These are phyloP conservation scores for Istiophorus platypterus DNA, from an alignment of 2,113 vertebrate species.

Conservation along the genomic window DNA sequence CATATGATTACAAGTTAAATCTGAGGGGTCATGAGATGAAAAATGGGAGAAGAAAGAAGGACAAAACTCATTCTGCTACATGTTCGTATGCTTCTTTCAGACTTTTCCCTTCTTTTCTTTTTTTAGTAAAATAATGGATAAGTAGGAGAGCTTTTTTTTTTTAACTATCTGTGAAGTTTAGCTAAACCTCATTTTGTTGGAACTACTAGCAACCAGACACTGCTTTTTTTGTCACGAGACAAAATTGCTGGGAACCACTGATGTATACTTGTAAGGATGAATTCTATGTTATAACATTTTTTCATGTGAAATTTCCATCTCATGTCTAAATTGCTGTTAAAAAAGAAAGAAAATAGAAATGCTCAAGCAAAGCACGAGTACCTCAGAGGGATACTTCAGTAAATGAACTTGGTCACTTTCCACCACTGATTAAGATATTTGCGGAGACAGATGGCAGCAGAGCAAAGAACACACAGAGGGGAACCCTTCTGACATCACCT, in stretches of 20 bases:
- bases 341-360: not conserved
- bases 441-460: slow-evolving; percentile 77
- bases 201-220: not conserved
- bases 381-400: not conserved
- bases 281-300: not conserved
- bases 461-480: slow-evolving; percentile 72
- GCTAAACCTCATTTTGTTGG: not conserved
- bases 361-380: not conserved
- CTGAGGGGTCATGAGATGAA: not conserved
- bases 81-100: not conserved
- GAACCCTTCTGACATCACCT: slow-evolving; percentile 74
- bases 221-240: too few species aligned
- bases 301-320: not conserved
- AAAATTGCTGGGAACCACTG: too few species aligned
- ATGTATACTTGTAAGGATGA: too few species aligned
- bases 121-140: not conserved
- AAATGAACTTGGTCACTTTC: slow-evolving; percentile 9
- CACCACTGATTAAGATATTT: slow-evolving; percentile 5
- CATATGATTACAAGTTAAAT: not conserved
- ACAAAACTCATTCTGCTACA: not conserved
- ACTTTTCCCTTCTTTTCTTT: not conserved
- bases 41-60: not conserved
- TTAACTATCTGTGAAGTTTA: not conserved
- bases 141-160: not conserved
- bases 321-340: not conserved